phyloP scores from a whole-genome alignment of 2,888 invertebrate genomes.

The Leptopilina myrica region DNA sequence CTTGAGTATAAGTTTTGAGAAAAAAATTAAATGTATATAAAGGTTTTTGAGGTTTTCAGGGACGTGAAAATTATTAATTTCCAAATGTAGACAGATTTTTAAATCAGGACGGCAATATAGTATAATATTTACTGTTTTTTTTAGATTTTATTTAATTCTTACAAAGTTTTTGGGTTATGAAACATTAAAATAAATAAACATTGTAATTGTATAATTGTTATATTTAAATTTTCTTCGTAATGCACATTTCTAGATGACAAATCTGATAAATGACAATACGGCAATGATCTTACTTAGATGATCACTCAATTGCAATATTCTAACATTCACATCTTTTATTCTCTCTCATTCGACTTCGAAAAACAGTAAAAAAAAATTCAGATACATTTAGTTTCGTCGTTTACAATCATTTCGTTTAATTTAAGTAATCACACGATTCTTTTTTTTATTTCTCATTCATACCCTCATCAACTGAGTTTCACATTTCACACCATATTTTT shows the following conservation, averaged over 20 bases:
- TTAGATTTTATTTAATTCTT: too few species aligned
- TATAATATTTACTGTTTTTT: too few species aligned
- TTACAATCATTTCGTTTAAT: constrained; percentile 57
- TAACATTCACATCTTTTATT: constrained; percentile 25
- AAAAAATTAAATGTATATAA: too few species aligned
- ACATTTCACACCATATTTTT: neutral
- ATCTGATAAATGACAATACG: constrained; percentile 46
- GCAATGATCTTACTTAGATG: constrained; percentile 39
- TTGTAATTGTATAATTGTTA: constrained; percentile 46
- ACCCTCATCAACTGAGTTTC: constrained; percentile 40
- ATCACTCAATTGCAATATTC: constrained; percentile 34
- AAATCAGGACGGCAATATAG: too few species aligned
- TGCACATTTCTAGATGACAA: constrained; percentile 47
- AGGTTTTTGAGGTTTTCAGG: too few species aligned
- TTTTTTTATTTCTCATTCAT: constrained; percentile 46
- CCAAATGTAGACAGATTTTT: too few species aligned
- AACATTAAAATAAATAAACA: neutral
- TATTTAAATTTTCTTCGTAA: constrained; percentile 49
- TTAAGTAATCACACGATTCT: constrained; percentile 51
- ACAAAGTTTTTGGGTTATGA: too few species aligned
- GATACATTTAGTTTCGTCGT: constrained; percentile 29
- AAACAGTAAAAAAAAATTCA: constrained; percentile 36
- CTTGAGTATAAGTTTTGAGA: too few species aligned
- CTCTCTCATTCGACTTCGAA: constrained; percentile 22
- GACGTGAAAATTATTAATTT: too few species aligned